phyloP scores from a whole-genome alignment of 1,140 invertebrate genomes.

The Pomacea maculata region DNA sequence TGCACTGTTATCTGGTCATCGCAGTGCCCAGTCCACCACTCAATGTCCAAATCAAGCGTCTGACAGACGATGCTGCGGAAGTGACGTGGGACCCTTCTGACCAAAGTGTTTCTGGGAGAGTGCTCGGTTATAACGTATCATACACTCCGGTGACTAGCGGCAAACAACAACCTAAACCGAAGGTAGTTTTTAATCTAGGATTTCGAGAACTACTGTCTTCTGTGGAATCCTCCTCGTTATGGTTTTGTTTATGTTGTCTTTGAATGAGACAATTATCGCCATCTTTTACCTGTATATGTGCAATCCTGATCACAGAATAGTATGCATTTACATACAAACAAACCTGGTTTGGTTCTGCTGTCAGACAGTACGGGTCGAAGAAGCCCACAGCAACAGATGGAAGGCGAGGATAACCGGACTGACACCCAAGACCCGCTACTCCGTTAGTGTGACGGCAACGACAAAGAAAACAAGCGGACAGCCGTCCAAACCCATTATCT shows the following conservation, averaged over 20 bases:
- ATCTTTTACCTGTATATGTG: too few species aligned
- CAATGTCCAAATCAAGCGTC: constrained; percentile 12
- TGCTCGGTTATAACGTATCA: constrained; percentile 7
- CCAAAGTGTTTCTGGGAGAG: neutral
- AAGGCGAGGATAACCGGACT: constrained; percentile 10
- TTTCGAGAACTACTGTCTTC: neutral
- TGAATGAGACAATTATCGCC: too few species aligned
- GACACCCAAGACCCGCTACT: constrained; percentile 16
- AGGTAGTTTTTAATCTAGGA: neutral
- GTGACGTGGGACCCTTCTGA: constrained; percentile 1
- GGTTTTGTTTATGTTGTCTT: neutral
- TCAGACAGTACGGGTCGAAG: constrained; percentile 10
- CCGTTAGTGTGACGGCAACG: constrained; percentile 3
- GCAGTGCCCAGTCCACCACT: constrained; percentile 9
- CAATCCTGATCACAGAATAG: neutral
- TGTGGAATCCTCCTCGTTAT: neutral
- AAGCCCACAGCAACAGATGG: constrained; percentile 2
- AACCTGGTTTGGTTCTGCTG: neutral
- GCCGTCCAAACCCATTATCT: constrained; percentile 5
- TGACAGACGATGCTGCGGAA: constrained; percentile 11
- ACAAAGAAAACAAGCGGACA: neutral
- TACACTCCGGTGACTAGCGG: neutral
- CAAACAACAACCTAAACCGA: neutral
- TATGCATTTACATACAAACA: too few species aligned
- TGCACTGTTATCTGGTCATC: too few species aligned